These are phyloP conservation scores for Rhopalosiphum maidis DNA, from an alignment of 1,140 invertebrate species.

Conservation along the genomic window DNA sequence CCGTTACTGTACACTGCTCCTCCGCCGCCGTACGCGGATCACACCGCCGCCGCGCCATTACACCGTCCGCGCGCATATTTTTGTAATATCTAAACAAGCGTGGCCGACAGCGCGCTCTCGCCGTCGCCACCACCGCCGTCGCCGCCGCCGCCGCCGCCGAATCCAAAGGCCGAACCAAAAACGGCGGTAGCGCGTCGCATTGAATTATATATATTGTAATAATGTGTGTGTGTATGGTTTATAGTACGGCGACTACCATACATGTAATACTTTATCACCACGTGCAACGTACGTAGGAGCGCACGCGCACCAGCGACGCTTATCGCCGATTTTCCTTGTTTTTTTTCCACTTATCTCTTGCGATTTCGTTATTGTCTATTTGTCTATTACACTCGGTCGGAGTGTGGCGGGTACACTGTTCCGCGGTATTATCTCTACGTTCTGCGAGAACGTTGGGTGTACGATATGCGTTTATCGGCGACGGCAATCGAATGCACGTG, in stretches of 20 bases:
- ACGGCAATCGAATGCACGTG: not conserved
- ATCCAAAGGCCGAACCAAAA: conserved; percentile 14
- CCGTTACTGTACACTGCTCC: not conserved
- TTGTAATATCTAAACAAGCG: not conserved
- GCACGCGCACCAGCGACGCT: not conserved
- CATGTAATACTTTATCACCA: conserved; percentile 23
- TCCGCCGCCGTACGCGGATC: not conserved
- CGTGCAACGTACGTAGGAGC: not conserved
- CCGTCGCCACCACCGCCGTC: not conserved
- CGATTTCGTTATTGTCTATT: conserved; percentile 14
- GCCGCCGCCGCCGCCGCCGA: not conserved
- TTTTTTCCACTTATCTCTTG: not conserved
- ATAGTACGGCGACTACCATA: not conserved
- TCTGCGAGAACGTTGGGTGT: not conserved
- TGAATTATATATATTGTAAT: not conserved
- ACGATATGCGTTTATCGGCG: not conserved
- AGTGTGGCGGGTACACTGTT: not conserved
- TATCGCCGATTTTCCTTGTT: not conserved
- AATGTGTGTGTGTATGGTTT: not conserved
- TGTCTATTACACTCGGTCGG: not conserved
- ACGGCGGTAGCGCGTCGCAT: not conserved
- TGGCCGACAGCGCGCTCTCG: conserved; percentile 28
- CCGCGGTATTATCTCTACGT: not conserved
- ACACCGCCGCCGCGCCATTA: not conserved
- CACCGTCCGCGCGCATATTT: conserved; percentile 5